These are phyloP conservation scores for Ceratosolen solmsi DNA, from an alignment of 1,140 invertebrate species.

Conservation along the genomic window DNA sequence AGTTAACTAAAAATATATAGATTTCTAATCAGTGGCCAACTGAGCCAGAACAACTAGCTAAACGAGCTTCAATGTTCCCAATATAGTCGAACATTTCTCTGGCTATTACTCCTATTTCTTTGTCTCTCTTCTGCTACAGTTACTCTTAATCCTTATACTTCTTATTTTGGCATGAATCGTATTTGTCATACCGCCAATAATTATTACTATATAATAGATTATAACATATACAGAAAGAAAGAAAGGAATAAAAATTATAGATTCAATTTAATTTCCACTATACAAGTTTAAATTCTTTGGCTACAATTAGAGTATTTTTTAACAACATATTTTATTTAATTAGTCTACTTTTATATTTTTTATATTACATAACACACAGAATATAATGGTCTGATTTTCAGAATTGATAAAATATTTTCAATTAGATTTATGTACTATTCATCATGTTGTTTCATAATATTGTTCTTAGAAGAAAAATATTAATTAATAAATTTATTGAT, in stretches of 20 bases:
- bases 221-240: too few species aligned
- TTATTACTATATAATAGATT: not conserved
- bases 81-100: constrained; percentile 63
- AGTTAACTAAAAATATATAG: constrained; percentile 62
- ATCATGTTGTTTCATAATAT: too few species aligned
- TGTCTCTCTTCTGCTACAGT: not conserved
- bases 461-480: too few species aligned
- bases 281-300: not conserved
- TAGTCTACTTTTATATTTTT: too few species aligned
- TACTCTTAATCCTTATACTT: not conserved
- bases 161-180: not conserved
- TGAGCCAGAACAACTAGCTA: constrained; percentile 62
- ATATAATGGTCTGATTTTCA: too few species aligned
- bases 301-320: not conserved
- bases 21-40: constrained; percentile 61
- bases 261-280: too few species aligned
- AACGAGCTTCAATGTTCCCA: constrained; percentile 63
- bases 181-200: not conserved
- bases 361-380: too few species aligned
- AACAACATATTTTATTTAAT: too few species aligned
- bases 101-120: not conserved
- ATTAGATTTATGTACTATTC: too few species aligned
- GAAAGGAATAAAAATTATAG: not conserved
- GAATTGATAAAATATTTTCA: too few species aligned
- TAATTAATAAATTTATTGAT: too few species aligned